Base-by-base conservation (phyloP, 2,113 vertebrate species). In the Crotophaga sulcirostris region DNA sequence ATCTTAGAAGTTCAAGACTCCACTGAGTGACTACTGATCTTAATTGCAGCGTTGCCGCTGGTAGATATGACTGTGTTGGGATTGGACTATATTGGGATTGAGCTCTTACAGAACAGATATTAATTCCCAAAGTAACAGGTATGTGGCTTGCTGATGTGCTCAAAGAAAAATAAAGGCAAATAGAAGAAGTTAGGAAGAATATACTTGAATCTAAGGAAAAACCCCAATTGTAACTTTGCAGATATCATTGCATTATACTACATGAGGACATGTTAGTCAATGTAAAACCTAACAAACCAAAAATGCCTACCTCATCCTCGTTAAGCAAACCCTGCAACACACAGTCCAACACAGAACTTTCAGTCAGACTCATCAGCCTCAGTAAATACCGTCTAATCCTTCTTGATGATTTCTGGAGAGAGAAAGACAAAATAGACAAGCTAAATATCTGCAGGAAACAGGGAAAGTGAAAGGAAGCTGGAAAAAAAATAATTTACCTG, bases 401-500 rank as follows among this genome's bases (percentile, higher is more conserved):
- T 79, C 70, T 73, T 87, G 66, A 80, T 89, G 72, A 47, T 78
- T 44, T 91, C 77, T 89, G 73, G 54, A 92, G 77, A 91, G 19
- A 91, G 36, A 93, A 82, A 56, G 55, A 86, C 62, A 67, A 96
- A 91, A 59, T 24, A 87, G 56, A 52, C 52, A 44, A 74, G 28
- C 29, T 73, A 84, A 87, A 28, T 85, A 83, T 83, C 89, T 86
- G 60, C 45, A 96, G 87, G 93, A 96, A 85, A 75, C 75, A 89
- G 40, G 73, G 54, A 16, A 94, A 89, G 92, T 34, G 15, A 92
- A 95, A 96, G 92, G 92, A 96, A 96, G 79, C 8, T 55, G 47
- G 51, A 88, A 88, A 49, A 96, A 84, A 94, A 58, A 0, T 28
- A 16, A 90, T 91, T 97, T 96, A 96, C 97, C 96, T 97, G 94